Conservation (phyloP, 2,113 vertebrate genomes). For the Cranoglanis bouderius region DNA sequence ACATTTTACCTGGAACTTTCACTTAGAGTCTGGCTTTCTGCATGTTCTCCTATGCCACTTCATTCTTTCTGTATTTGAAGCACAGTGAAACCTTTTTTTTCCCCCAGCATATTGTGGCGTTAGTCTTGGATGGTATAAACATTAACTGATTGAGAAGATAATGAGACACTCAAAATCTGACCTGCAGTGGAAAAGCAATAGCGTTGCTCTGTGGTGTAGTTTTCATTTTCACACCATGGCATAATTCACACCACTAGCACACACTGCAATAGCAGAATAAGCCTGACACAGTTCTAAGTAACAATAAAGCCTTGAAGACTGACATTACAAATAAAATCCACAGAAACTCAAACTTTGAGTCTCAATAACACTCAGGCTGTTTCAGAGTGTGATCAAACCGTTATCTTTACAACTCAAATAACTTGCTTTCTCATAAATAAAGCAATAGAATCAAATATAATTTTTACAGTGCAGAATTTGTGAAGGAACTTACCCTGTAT, state of each 20-base stretch:
- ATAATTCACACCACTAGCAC: background rate
- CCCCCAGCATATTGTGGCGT: background rate
- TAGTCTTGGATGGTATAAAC: background rate
- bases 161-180: conserved; percentile 17
- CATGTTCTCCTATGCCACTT: background rate
- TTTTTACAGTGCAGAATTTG: conserved; percentile 1
- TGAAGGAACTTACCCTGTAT: no score
- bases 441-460: background rate
- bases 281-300: background rate
- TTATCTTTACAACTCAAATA: background rate
- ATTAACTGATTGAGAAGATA: background rate
- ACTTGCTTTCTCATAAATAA: conserved; percentile 11
- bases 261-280: background rate
- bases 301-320: background rate
- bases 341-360: background rate
- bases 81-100: background rate
- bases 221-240: conserved; percentile 8
- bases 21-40: background rate
- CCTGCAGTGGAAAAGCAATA: conserved; percentile 26
- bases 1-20: background rate
- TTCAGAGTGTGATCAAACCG: background rate
- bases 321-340: background rate
- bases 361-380: background rate
- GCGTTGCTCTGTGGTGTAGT: conserved; percentile 3
- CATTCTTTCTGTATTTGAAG: conserved; percentile 11